These are phyloP conservation scores for Planiliza haematocheilus DNA, from an alignment of 2,113 vertebrate genomes.

Conservation along the genomic window DNA sequence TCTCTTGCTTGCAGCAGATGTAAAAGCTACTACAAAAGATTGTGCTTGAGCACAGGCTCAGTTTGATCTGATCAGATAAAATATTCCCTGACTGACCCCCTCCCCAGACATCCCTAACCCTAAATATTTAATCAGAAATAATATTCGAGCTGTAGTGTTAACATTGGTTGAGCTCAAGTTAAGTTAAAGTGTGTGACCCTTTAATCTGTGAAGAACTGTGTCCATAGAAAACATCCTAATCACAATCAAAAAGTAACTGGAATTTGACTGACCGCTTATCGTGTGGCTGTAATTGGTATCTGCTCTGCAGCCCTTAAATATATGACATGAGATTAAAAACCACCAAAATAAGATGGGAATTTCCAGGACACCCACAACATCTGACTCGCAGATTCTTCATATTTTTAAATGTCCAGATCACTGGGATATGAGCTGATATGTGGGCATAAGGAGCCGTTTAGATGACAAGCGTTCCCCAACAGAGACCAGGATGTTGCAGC, in stretches of 20 bases:
- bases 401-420: background rate
- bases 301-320: no score
- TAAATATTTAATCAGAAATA: background rate
- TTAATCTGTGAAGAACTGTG: background rate
- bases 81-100: no score
- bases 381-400: background rate
- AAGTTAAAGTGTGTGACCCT: background rate
- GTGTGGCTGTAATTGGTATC: no score
- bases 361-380: no score
- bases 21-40: no score
- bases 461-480: constrained; percentile 26
- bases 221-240: background rate
- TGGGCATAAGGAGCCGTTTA: background rate
- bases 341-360: background rate
- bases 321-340: background rate
- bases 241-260: no score
- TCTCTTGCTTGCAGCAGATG: no score
- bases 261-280: no score
- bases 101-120: no score
- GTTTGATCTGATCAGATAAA: no score
- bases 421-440: constrained; percentile 1
- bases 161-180: background rate
- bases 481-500: constrained; percentile 47
- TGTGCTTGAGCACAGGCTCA: no score
- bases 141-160: background rate